Evolutionary conservation across 2,113 vertebrate genomes (phyloP), one percentile per base, ranked within the genome.

Genomic region (Boulengeromyrus knoepffleri): DNA sequence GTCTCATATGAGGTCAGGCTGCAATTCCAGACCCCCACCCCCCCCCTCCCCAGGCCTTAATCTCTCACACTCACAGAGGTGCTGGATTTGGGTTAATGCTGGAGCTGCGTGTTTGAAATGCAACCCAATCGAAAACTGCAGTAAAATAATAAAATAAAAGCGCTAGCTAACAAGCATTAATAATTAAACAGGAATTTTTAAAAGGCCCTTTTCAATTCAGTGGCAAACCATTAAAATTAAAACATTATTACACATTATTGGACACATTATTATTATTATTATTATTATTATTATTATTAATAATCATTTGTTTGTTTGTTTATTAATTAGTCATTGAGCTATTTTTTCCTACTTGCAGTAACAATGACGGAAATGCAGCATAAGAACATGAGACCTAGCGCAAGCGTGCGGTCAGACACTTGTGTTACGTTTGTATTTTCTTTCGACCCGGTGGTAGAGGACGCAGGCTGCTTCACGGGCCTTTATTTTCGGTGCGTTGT

Each of bases 1-100:
- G 88, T 39, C 19, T 88, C 19, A 77, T 84, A 92, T 83, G 91
- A 90, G 88, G 91, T 92, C 90, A 90, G 86, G 92, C 89, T 56
- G 89, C 91, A 88, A 92, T 91, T 90, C 91, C 49, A 47, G 39
- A 42, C 70, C 84, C 89, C 80, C 31, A 10, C 84, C 58, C 66
- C 10, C 58, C 24, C 58, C 62, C 27, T 70, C 62, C n/a, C 27
- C 62, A 70, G n/a, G 27, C 62, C 62, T 70, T 70, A 70, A 70
- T 70, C 62, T 70, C 74, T 39, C 36, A 42, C 31, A 80, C 74
- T 39, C 74, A 36, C 70, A 80, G 36, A 36, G 36, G 74, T 39
- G 4, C 74, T 17, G 74, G 74, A 80, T 80, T 80, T 42, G 74
- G 31, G 74, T 80, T 80, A 80, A 80, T 80, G 74, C 36, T 39